Conservation (phyloP, 37 sponge, comb jelly and placozoan genomes). For the Oopsacas minuta region DNA sequence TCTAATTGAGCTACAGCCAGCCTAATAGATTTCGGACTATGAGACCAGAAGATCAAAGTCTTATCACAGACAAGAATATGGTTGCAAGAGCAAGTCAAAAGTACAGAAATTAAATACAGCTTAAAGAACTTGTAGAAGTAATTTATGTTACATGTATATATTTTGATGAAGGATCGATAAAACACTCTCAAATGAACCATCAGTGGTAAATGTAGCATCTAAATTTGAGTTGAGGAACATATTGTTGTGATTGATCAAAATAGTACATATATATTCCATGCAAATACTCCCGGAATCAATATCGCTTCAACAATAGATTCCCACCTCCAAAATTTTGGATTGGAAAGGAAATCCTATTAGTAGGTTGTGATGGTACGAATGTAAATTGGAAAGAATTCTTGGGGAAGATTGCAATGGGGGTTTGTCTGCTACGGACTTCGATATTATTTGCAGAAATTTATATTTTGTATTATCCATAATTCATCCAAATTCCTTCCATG, state of each 20-base stretch:
- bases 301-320: too few relatives aligned
- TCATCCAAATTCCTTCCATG: too few relatives aligned
- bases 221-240: not conserved
- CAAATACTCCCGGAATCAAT: too few relatives aligned
- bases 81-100: not conserved
- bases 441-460: too few relatives aligned
- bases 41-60: not conserved
- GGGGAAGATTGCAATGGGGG: not conserved
- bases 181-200: too few relatives aligned
- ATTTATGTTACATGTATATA: not conserved
- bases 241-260: too few relatives aligned
- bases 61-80: not conserved
- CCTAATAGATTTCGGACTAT: not conserved
- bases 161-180: too few relatives aligned
- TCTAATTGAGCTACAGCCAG: not conserved
- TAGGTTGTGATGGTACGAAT: too few relatives aligned
- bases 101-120: not conserved
- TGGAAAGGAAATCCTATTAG: too few relatives aligned
- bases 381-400: not conserved
- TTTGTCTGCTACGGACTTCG: too few relatives aligned
- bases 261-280: not conserved
- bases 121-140: not conserved
- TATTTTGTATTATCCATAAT: too few relatives aligned
- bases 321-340: not conserved
- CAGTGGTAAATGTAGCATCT: too few relatives aligned